A percentile compares a stretch with the other conserved stretches of the same genome.
Conservation (phyloP, 2,888 invertebrate species). For the Drosophila emarginata region DNA sequence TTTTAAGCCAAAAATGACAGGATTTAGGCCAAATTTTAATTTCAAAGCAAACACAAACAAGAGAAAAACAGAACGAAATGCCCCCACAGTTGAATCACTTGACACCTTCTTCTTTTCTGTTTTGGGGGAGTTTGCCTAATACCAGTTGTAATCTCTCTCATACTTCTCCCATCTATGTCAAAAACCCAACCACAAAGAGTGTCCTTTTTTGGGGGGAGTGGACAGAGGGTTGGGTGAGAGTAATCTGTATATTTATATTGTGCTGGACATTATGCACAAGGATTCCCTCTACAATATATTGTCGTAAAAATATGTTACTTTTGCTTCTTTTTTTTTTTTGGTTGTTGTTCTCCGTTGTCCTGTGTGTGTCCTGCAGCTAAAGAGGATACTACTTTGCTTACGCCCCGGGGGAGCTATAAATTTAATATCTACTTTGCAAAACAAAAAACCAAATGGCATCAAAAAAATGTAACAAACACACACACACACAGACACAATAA, state of each 20-base stretch:
- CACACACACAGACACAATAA: constrained; percentile 14
- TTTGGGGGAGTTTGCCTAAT: constrained; percentile 35
- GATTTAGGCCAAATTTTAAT: constrained; percentile 38
- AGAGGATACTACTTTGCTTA: constrained; percentile 69
- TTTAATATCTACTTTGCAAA: constrained; percentile 81
- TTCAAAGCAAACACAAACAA: constrained; percentile 8
- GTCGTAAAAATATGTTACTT: constrained; percentile 75
- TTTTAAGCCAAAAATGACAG: constrained; percentile 63
- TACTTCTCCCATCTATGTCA: constrained; percentile 20
- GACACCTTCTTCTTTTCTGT: neutral
- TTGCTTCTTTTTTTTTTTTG: constrained; percentile 5
- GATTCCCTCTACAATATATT: constrained; percentile 66
- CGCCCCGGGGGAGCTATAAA: constrained; percentile 82
- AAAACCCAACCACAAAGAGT: constrained; percentile 47
- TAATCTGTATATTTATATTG: constrained; percentile 79
- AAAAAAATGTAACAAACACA: constrained; percentile 28
- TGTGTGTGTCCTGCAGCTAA: constrained; percentile 24
- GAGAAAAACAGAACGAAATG: neutral
- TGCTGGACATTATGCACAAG: constrained; percentile 64
- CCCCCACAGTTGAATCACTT: constrained; percentile 2
- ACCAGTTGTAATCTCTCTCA: constrained; percentile 57
- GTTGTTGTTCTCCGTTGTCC: neutral
- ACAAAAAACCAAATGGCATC: constrained; percentile 67
- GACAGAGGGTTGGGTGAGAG: constrained; percentile 29
- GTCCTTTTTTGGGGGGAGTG: constrained; percentile 32